These are phyloP conservation scores for Cephus pulcher DNA, from an alignment of 2,888 invertebrate species.

Conservation along the genomic window DNA sequence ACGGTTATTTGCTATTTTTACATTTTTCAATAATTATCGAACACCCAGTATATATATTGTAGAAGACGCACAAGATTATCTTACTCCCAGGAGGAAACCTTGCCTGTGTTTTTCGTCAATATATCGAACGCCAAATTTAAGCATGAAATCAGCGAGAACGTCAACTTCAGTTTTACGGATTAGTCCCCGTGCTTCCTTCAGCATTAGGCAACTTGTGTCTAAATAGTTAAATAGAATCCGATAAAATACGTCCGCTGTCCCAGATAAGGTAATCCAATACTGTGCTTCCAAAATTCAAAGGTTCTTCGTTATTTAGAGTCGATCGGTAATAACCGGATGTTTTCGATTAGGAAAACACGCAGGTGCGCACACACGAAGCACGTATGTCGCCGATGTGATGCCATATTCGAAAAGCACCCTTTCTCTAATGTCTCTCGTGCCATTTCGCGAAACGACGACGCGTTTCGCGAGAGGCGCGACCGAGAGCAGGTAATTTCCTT, in stretches of 20 bases:
- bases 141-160: neutral
- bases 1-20: too few relatives aligned
- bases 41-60: neutral
- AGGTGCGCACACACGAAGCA: neutral
- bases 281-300: neutral
- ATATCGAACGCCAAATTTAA: neutral
- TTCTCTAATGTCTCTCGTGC: neutral
- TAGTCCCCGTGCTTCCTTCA: neutral
- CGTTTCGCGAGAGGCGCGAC: neutral
- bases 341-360: neutral
- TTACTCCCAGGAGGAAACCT: neutral
- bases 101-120: neutral
- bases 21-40: too few relatives aligned
- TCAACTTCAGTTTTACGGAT: neutral
- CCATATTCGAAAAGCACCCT: neutral
- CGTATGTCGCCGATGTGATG: neutral
- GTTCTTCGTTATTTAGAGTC: neutral
- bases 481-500: neutral
- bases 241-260: neutral
- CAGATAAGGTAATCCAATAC: neutral
- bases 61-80: neutral
- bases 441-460: neutral
- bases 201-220: neutral
- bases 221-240: neutral
- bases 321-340: neutral